These are phyloP conservation scores for Gasteruption jaculator DNA, from an alignment of 2,888 invertebrate genomes.

Conservation along the genomic window DNA sequence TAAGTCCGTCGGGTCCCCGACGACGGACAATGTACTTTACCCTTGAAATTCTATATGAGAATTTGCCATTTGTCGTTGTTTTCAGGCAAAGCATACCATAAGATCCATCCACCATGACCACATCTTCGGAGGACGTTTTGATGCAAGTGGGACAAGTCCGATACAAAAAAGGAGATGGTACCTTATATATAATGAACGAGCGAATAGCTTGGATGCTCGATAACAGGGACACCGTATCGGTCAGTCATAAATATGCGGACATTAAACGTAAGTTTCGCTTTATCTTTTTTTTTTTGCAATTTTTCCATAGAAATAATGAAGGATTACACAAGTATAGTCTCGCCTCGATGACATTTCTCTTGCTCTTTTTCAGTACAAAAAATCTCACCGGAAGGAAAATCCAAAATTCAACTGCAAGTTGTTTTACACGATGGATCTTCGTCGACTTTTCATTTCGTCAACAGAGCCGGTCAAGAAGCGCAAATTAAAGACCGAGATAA, in stretches of 20 bases:
- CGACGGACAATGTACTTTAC: too few relatives aligned
- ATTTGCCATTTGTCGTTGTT: constrained; percentile 15
- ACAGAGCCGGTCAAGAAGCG: constrained; percentile 74
- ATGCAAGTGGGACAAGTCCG: constrained; percentile 88
- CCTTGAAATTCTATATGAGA: background rate
- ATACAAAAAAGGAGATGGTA: constrained; percentile 95
- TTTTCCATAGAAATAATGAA: too few relatives aligned
- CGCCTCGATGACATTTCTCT: constrained; percentile 7
- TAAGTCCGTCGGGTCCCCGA: too few relatives aligned
- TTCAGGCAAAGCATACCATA: constrained; percentile 33
- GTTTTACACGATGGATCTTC: constrained; percentile 90
- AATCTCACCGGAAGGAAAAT: constrained; percentile 94
- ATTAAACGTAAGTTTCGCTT: constrained; percentile 76
- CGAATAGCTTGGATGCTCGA: constrained; percentile 95
- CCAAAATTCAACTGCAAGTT: constrained; percentile 96
- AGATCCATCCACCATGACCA: constrained; percentile 62
- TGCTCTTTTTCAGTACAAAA: constrained; percentile 77
- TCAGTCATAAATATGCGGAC: constrained; percentile 91
- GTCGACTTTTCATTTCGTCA: constrained; percentile 96
- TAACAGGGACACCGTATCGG: constrained; percentile 85
- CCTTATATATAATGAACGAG: constrained; percentile 92
- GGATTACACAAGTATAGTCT: too few relatives aligned
- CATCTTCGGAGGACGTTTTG: constrained; percentile 91
- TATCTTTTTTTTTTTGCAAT: too few relatives aligned
- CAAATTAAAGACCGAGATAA: constrained; percentile 88